Conservation (phyloP, 2,797 vertebrate genomes). For the Euphonia xanthogaster region DNA sequence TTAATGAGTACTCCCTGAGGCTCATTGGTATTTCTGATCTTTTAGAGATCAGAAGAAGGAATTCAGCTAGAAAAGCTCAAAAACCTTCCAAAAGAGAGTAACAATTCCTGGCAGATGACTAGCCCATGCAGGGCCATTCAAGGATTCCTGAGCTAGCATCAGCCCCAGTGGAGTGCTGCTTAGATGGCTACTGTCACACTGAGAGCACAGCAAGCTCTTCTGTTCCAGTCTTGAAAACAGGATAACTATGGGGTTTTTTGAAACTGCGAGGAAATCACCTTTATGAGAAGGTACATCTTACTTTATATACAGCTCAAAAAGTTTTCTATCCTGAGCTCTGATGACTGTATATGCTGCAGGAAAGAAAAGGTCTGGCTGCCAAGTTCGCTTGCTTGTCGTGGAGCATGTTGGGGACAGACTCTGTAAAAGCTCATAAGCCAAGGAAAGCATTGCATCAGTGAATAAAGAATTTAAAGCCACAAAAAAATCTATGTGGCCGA, state of each 20-base stretch:
- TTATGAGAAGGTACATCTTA: not conserved
- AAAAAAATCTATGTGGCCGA: not conserved
- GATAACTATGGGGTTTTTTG: not conserved
- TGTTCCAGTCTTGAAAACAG: not conserved
- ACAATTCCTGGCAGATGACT: not conserved
- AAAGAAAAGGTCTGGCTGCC: not conserved
- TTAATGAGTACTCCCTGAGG: not conserved
- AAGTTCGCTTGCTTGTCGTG: not conserved
- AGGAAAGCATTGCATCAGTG: not conserved
- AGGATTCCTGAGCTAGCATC: not conserved
- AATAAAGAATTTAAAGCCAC: constrained; percentile 20
- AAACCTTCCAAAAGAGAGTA: not conserved
- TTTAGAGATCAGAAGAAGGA: not conserved
- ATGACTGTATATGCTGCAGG: not conserved
- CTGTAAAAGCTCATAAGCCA: not conserved
- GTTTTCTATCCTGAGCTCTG: not conserved
- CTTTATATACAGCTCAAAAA: not conserved
- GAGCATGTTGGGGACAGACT: not conserved
- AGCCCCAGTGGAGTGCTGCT: not conserved
- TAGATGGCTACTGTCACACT: not conserved
- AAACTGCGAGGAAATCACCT: not conserved
- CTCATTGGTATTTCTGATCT: not conserved
- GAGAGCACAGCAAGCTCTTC: not conserved
- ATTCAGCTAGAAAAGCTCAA: not conserved
- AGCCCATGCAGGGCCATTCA: not conserved